Evolutionary conservation across 1,140 invertebrate species (phyloP).

Genomic region (Calliopsis andreniformis): DNA sequence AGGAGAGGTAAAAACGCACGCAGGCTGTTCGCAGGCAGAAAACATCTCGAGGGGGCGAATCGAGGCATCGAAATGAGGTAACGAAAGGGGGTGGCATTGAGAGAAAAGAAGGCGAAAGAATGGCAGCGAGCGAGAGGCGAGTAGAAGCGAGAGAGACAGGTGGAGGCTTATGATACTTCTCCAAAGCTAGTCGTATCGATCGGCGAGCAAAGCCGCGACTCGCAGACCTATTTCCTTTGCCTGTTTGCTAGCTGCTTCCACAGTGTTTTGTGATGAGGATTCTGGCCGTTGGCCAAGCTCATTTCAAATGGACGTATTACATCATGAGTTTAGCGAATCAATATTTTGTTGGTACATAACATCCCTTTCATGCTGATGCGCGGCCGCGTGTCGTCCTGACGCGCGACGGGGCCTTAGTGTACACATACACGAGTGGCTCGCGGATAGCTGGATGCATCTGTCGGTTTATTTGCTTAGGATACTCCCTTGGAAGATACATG

Average conservation of each 20-base stretch:
- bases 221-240: conserved; percentile 73
- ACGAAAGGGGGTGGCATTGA: not conserved
- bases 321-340: conserved; percentile 78
- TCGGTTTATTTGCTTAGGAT: conserved; percentile 1
- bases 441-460: not conserved
- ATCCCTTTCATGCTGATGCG: conserved; percentile 31
- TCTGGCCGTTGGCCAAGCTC: conserved; percentile 74
- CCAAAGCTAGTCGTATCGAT: conserved; percentile 72
- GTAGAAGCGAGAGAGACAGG: not conserved
- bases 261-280: conserved; percentile 76
- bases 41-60: not conserved
- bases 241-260: conserved; percentile 73
- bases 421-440: not conserved
- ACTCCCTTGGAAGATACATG: conserved; percentile 4
- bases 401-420: not conserved
- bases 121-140: not conserved
- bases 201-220: conserved; percentile 68
- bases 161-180: conserved; percentile 61
- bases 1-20: conserved; percentile 15
- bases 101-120: conserved; percentile 12
- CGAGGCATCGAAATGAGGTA: not conserved
- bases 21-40: not conserved
- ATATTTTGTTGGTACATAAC: conserved; percentile 72
- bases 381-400: not conserved
- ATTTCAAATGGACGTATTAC: conserved; percentile 78